Base-by-base conservation (phyloP, 1,140 invertebrate species). In the Calosoma granatense region DNA sequence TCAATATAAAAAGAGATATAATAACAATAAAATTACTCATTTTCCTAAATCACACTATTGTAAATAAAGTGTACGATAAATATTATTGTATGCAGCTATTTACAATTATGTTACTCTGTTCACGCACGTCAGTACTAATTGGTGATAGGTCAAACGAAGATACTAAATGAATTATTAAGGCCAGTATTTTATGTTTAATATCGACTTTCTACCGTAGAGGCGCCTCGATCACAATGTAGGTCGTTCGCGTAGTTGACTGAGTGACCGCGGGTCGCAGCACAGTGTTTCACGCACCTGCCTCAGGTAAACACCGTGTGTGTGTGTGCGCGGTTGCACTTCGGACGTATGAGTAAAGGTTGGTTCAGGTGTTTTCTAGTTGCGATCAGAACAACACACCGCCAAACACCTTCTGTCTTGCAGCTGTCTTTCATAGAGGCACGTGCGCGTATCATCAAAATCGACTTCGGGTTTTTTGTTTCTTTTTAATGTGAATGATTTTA, bases 341-440 rank as follows among this genome's bases (percentile, higher is more conserved):
- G 6, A 9, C 26, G 26, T n/a, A n/a, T n/a, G n/a, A 30, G 26
- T 6, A 30, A 4, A 11, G 41, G 9, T 47, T 6, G 9, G 6
- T 47, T 47, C 41, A 47, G 41, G 41, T 47, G 41, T 47, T 17
- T 17, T 47, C 41, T 17, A 47, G 41, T 47, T 47, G 6, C 17
- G 4, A 17, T 47, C 17, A 17, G 9, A n/a, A 36, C n/a, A 36
- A 36, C 26, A n/a, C n/a, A 36, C 26, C n/a, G 26, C 6, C n/a
- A 36, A 6, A 36, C 26, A 36, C 26, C 26, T n/a, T 36, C 26
- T 36, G 26, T n/a, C 26, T 36, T 36, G 26, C 26, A 36, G 26
- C 26, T 36, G 26, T n/a, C n/a, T n/a, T 36, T 36, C 26, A 36
- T 9, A 9, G n/a, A 6, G 26, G 26, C 26, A 36, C 26, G 26